Conservation (phyloP, 2,797 vertebrate species). For the Liparis tanakae region DNA sequence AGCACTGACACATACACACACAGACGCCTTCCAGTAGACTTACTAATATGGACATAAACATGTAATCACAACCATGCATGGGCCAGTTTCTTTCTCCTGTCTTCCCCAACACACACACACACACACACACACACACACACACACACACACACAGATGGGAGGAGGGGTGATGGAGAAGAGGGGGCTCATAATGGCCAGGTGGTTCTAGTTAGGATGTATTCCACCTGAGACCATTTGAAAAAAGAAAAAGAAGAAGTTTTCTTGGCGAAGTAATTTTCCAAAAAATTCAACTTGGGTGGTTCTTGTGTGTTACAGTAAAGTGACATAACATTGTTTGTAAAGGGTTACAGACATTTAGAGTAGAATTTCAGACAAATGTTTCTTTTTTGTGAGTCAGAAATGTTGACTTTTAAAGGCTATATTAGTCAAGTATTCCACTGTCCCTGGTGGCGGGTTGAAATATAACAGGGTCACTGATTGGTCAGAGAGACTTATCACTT, state of each 20-base stretch:
- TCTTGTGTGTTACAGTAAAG: conserved; percentile 50
- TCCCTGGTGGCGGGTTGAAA: background rate
- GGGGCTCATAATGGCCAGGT: conserved; percentile 76
- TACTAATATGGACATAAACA: conserved; percentile 75
- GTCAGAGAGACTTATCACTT: background rate
- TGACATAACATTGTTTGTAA: conserved; percentile 20
- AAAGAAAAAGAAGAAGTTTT: conserved; percentile 57
- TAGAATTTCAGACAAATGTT: conserved; percentile 1
- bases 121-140: conserved; percentile 12
- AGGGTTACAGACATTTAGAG: background rate
- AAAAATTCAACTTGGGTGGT: conserved; percentile 68
- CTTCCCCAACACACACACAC: conserved; percentile 6
- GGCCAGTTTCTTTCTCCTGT: conserved; percentile 51
- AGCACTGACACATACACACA: conserved; percentile 38
- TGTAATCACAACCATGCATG: conserved; percentile 69
- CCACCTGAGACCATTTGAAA: conserved; percentile 68
- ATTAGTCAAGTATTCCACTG: background rate
- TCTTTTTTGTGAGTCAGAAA: background rate
- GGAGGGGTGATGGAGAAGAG: conserved; percentile 54
- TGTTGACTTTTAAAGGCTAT: conserved; percentile 10
- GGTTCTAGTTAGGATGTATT: conserved; percentile 76
- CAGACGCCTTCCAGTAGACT: conserved; percentile 58
- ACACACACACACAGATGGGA: conserved; percentile 18
- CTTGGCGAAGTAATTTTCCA: conserved; percentile 64
- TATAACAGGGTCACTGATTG: background rate